phyloP scores from a whole-genome alignment of 2,113 vertebrate genomes.

The Ophiodon elongatus region DNA sequence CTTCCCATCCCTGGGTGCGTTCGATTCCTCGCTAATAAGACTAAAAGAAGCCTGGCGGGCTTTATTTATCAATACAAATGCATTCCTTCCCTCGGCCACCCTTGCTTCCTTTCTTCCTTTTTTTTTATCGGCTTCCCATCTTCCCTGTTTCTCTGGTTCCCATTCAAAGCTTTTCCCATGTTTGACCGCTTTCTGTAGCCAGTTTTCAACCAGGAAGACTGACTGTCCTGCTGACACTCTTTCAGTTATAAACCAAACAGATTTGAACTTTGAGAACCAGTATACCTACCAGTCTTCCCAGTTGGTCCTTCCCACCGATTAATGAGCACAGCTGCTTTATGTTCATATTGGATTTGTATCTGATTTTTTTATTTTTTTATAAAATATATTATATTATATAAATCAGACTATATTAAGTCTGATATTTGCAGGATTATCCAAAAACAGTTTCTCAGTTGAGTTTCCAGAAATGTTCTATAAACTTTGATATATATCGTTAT shows the following conservation, averaged over 20 bases:
- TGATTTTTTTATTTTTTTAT: no score
- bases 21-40: slow-evolving; percentile 51
- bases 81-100: background rate
- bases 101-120: background rate
- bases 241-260: background rate
- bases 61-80: background rate
- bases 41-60: slow-evolving; percentile 26
- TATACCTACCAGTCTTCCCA: background rate
- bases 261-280: background rate
- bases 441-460: background rate
- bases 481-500: background rate
- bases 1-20: slow-evolving; percentile 25
- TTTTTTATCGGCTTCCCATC: background rate
- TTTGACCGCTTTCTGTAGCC: background rate
- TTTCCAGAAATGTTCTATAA: background rate
- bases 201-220: background rate
- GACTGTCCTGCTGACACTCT: background rate
- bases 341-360: no score
- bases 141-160: background rate
- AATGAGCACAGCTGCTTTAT: background rate
- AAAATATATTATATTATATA: no score
- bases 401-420: no score
- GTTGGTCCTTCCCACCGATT: background rate
- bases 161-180: background rate
- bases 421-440: background rate